Conservation (phyloP, 1,140 invertebrate genomes). For the Trigoniulus corallinus region DNA sequence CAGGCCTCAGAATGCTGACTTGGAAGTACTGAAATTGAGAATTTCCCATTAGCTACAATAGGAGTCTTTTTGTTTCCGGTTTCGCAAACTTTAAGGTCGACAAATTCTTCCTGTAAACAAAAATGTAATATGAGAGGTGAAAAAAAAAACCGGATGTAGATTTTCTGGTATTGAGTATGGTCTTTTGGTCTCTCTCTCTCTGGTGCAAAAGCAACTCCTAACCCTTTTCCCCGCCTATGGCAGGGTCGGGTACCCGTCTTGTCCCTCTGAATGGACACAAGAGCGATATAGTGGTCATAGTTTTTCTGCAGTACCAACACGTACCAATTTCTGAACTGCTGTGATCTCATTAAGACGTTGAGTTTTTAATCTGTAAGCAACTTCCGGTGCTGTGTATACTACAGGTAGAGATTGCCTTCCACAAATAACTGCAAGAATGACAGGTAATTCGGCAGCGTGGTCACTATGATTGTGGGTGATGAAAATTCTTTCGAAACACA, state of each 20-base stretch:
- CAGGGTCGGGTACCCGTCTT: too few relatives aligned
- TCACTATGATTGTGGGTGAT: slow-evolving; percentile 9
- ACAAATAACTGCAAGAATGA: slow-evolving; percentile 1
- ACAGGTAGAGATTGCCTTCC: background rate
- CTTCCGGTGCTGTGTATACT: slow-evolving; percentile 3
- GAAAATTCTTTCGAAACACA: background rate
- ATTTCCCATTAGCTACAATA: background rate
- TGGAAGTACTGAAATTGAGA: background rate
- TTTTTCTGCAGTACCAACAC: too few relatives aligned
- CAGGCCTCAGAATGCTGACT: slow-evolving; percentile 9
- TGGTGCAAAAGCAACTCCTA: too few relatives aligned
- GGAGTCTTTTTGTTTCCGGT: background rate
- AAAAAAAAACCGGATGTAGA: background rate
- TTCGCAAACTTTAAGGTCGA: slow-evolving; percentile 4
- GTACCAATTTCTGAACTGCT: background rate
- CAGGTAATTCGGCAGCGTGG: slow-evolving; percentile 7
- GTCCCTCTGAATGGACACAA: too few relatives aligned
- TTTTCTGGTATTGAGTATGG: too few relatives aligned
- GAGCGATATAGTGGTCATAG: too few relatives aligned
- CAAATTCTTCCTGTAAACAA: slow-evolving; percentile 2
- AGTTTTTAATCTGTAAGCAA: background rate
- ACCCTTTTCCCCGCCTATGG: too few relatives aligned
- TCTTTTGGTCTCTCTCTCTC: too few relatives aligned
- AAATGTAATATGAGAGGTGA: background rate
- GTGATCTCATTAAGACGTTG: background rate